Percentiles rank a stretch among this genome's conserved stretches.
phyloP scores from a whole-genome alignment of 2,888 invertebrate species.

The Beris morrisii region DNA sequence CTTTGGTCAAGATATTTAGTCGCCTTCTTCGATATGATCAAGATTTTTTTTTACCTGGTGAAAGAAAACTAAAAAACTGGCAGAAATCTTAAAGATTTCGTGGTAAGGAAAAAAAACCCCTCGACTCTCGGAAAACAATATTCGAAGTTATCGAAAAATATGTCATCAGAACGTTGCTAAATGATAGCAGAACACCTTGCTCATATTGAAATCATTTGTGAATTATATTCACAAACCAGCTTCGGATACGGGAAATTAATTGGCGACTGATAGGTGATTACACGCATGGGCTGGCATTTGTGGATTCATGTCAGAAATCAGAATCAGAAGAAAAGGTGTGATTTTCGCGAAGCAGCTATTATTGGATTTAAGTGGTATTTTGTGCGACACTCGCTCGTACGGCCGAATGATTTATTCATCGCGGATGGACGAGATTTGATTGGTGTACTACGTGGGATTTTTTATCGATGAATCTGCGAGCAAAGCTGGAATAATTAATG shows the following conservation, averaged over 20 bases:
- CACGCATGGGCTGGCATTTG: constrained; percentile 23
- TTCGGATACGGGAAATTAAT: constrained; percentile 26
- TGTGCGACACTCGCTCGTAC: constrained; percentile 23
- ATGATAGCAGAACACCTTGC: constrained; percentile 29
- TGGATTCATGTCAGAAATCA: constrained; percentile 31
- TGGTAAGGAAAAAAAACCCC: too few relatives aligned
- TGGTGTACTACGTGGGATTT: too few relatives aligned
- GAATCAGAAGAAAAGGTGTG: constrained; percentile 32
- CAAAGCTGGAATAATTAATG: too few relatives aligned
- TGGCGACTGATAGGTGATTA: constrained; percentile 30
- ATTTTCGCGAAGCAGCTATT: constrained; percentile 23
- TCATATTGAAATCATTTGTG: not conserved
- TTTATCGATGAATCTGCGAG: too few relatives aligned
- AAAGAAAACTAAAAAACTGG: not conserved
- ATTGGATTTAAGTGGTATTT: constrained; percentile 23
- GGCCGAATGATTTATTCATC: constrained; percentile 22
- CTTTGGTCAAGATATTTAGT: constrained; percentile 2
- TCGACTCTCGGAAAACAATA: constrained; percentile 11
- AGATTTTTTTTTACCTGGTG: constrained; percentile 6
- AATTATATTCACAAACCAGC: not conserved
- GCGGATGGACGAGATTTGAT: constrained; percentile 15
- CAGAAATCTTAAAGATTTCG: not conserved
- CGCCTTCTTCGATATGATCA: constrained; percentile 12
- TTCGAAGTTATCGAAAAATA: constrained; percentile 23
- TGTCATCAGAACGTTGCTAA: constrained; percentile 24